Evolutionary conservation across 2,797 vertebrate species (phyloP).

Genomic region (Limosa lapponica): DNA sequence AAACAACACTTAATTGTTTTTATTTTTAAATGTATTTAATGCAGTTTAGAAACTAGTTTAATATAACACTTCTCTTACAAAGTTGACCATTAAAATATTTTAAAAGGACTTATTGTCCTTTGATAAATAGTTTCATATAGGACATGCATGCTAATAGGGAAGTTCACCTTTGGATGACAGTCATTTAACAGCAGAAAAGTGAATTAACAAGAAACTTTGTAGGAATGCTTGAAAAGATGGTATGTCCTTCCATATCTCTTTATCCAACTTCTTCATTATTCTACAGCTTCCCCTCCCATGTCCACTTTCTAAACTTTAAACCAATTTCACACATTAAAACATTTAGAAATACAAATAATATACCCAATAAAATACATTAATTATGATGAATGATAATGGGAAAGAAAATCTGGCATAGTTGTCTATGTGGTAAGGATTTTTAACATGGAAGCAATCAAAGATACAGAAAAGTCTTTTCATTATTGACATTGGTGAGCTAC

Average conservation of each 20-base stretch:
- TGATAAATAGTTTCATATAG: neutral
- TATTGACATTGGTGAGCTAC: constrained; percentile 39
- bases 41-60: neutral
- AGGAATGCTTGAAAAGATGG: neutral
- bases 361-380: constrained; percentile 92
- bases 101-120: neutral
- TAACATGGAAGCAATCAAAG: constrained; percentile 85
- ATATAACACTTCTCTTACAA: constrained; percentile 4
- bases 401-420: constrained; percentile 91
- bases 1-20: neutral
- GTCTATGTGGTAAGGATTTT: constrained; percentile 95
- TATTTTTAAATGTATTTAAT: constrained; percentile 1
- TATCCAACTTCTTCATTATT: neutral
- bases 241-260: neutral
- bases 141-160: constrained; percentile 11
- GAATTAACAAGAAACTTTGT: neutral
- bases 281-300: neutral
- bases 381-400: constrained; percentile 88
- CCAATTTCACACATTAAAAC: neutral
- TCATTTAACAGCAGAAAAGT: neutral
- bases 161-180: neutral
- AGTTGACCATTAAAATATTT: neutral
- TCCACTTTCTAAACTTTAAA: neutral
- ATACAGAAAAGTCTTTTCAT: constrained; percentile 81
- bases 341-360: constrained; percentile 92